Evolutionary conservation across 2,888 invertebrate species (phyloP).

Genomic region (Andrena dorsata): DNA sequence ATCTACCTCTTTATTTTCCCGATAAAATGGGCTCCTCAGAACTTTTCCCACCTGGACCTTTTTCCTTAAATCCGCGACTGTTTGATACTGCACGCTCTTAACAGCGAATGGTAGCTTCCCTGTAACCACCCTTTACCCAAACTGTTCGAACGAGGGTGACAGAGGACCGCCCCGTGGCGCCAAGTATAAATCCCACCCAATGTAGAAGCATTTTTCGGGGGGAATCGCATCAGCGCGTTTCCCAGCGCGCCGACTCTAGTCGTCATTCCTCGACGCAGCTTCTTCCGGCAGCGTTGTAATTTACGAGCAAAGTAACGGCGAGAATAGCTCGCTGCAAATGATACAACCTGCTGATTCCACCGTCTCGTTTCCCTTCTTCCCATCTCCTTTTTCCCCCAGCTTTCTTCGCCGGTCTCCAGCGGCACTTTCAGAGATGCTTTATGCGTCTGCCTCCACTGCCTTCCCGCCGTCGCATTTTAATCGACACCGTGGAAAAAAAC

Average conservation of each 20-base stretch:
- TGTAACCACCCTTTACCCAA: too few relatives aligned
- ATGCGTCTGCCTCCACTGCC: constrained; percentile 2
- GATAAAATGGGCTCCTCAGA: too few relatives aligned
- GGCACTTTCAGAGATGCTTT: constrained; percentile 34
- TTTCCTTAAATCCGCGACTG: too few relatives aligned
- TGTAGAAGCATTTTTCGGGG: neutral
- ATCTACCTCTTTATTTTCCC: too few relatives aligned
- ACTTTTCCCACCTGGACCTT: too few relatives aligned
- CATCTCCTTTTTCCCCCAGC: neutral
- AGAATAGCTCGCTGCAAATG: constrained; percentile 16
- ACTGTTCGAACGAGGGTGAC: too few relatives aligned
- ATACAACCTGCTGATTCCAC: constrained; percentile 40
- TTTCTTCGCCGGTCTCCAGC: neutral
- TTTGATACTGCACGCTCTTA: too few relatives aligned
- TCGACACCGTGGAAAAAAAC: constrained; percentile 2
- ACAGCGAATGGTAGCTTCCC: too few relatives aligned
- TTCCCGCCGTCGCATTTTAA: constrained; percentile 22
- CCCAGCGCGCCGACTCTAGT: neutral
- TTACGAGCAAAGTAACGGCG: constrained; percentile 34
- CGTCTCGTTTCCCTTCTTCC: neutral
- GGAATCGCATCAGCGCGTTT: neutral
- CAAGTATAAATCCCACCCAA: too few relatives aligned
- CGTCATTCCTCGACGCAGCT: neutral
- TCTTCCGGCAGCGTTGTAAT: constrained; percentile 14
- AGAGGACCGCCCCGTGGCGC: too few relatives aligned